Conservation (phyloP, 2,113 vertebrate genomes). For the Accipiter virgatus region DNA sequence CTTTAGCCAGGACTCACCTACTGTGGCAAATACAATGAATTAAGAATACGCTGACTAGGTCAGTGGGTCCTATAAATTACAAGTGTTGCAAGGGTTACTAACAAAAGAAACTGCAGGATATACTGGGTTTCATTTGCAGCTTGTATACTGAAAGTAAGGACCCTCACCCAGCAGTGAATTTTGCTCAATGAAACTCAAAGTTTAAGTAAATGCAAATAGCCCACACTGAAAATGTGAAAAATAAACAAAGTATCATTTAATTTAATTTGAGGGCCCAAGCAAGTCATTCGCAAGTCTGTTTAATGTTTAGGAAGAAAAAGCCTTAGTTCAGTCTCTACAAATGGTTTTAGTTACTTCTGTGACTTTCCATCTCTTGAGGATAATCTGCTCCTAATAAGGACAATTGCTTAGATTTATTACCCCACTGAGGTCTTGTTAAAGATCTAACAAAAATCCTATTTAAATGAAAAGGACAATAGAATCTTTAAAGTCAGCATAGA, state of each 20-base stretch:
- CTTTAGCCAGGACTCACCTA: not conserved
- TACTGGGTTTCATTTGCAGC: not conserved
- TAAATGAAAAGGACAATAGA: slow-evolving; percentile 75
- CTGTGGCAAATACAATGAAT: not conserved
- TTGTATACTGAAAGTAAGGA: not conserved
- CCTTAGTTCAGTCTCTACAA: slow-evolving; percentile 32
- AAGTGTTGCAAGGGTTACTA: not conserved
- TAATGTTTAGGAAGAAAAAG: slow-evolving; percentile 56
- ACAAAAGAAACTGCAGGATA: not conserved
- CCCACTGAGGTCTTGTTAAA: slow-evolving; percentile 80
- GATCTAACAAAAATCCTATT: slow-evolving; percentile 74
- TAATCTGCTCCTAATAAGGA: slow-evolving; percentile 79
- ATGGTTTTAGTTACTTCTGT: slow-evolving; percentile 73
- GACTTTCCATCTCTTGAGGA: slow-evolving; percentile 71
- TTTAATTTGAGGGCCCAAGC: slow-evolving; percentile 72
- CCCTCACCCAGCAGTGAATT: not conserved
- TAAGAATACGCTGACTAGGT: not conserved
- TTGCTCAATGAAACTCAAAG: not conserved
- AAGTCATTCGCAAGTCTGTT: slow-evolving; percentile 59
- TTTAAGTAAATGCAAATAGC: slow-evolving; percentile 54
- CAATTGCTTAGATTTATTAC: slow-evolving; percentile 79
- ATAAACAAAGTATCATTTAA: slow-evolving; percentile 74
- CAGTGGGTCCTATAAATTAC: not conserved
- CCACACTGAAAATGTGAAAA: slow-evolving; percentile 55
- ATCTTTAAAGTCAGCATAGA: slow-evolving; percentile 64